phyloP scores from a whole-genome alignment of 2,113 vertebrate species.

The Xiphias gladius region DNA sequence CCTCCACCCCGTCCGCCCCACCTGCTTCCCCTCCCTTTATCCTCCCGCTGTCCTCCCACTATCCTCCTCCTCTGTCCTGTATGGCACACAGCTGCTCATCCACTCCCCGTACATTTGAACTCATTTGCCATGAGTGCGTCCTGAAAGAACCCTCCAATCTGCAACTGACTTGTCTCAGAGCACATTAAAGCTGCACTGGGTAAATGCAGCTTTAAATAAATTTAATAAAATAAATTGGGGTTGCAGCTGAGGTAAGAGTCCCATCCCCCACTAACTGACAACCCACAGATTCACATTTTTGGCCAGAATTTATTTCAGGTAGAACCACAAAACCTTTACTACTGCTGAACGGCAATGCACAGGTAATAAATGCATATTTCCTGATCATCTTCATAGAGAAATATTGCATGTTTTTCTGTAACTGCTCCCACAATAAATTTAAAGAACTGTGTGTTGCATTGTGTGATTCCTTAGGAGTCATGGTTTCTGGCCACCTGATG shows the following conservation, averaged over 20 bases:
- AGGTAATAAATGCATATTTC: neutral
- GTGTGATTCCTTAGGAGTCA: neutral
- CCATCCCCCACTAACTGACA: constrained; percentile 9
- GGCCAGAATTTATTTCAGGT: neutral
- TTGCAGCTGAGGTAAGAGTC: constrained; percentile 27
- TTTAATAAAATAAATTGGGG: constrained; percentile 20
- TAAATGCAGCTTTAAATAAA: no score
- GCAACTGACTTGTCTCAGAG: constrained; percentile 36
- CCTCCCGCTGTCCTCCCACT: constrained; percentile 48
- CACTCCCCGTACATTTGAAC: constrained; percentile 49
- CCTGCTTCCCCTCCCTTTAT: constrained; percentile 72
- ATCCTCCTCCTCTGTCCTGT: constrained; percentile 65
- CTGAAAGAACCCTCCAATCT: constrained; percentile 56
- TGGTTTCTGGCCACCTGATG: neutral
- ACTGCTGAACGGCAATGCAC: neutral
- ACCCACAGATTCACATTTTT: neutral
- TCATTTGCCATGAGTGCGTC: constrained; percentile 49
- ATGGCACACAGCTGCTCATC: constrained; percentile 74
- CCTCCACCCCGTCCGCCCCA: constrained; percentile 67
- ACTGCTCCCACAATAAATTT: neutral
- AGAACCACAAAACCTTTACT: neutral
- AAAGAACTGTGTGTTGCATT: neutral
- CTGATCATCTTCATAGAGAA: neutral
- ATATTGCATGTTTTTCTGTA: neutral
- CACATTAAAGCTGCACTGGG: constrained; percentile 38